Base-by-base conservation (phyloP, 2,113 vertebrate genomes). In the Illadopsis cleaveri region DNA sequence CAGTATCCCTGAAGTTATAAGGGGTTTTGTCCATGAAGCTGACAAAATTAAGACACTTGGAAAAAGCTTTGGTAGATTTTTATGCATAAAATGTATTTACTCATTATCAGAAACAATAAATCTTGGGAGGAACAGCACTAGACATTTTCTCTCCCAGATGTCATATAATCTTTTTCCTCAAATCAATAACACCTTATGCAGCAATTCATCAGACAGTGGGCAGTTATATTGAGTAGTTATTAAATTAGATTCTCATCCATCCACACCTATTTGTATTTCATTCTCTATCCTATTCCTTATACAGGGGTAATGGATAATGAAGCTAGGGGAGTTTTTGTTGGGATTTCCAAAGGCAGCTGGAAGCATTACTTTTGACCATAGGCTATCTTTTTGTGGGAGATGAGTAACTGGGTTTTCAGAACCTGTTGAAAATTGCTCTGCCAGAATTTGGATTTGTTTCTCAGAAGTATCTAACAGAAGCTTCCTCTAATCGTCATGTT, bases 181-280 rank as follows among this genome's bases (percentile, higher is more conserved):
- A 95, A 96, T 96, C 90, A 95, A 95, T 93, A 92, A 42, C 56
- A 19, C 33, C 77, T 91, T 91, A 75, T 73, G 12, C 31, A 90
- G 82, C 83, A 78, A 28, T 96, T 53, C 25, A 91, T 97, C 95
- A 94, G 93, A 82, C 23, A 85, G 70, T 87, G 73, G 83, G 44
- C 91, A 96, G 78, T 90, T 96, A 77, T 88, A 94, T 65, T 88
- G 80, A 84, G 61, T 60, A 95, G 83, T 70, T 73, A 96, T 85
- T 96, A 97, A 96, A 91, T 78, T 97, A 75, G 42, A 75, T 35
- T 88, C 35, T 72, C 75, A 94, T 93, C 77, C 71, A 82, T 96
- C 73, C 60, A 75, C 58, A 94, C 80, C 44, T 95, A 50, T 70
- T 88, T 96, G 33, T 89, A 66, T 86, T 83, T 93, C 45, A 68